Base-by-base conservation (phyloP, 92 coral and sea anemone genomes). In the Palythoa heliodiscus region DNA sequence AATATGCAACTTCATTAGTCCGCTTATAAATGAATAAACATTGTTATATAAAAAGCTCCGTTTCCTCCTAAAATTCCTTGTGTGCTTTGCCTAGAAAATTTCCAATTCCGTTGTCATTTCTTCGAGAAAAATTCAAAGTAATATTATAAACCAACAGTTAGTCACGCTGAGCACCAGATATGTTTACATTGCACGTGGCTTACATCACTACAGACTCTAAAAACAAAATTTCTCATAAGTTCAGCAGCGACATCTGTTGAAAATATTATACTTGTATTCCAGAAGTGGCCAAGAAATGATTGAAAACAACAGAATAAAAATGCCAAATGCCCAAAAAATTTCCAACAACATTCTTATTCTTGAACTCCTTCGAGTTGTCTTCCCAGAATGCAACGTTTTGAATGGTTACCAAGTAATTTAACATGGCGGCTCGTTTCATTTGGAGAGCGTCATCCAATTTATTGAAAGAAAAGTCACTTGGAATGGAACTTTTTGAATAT, bases 371-470 rank as follows among this genome's bases (percentile, higher is more conserved):
- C 13, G 50, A 52, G 23, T 4, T 40, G 39, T 22, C 4, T 17
- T 80, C 84, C 84, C 84, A 80, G 58, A 66, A 66, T 80, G 84
- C 84, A 80, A 47, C 29, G 74, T 14, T 23, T 23, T 8, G 58
- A 52, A 35, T 40, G 87, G 87, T 63, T 69, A 35, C 86, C 71
- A 29, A 70, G 71, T 48, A 58, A 52, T 77, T 76, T 76, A 89
- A 66, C 70, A 89, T 89, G 92, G 92, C 92, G 92, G 90, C 92
- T 37, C 73, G 84, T 63, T 66, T 80, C 58, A 40, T 66, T 47
- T 35, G 40, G 74, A 64, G 84, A 66, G 3, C 25, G 24, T 52
- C 73, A 9, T 70, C 14, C 10, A 66, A 66, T 80, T 38, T 64
- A 64, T 80, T 66, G 61, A 80, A 67, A 66, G 74, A 66, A 64